phyloP scores from a whole-genome alignment of 2,888 invertebrate species.

The Glyphotaelius pellucidus region DNA sequence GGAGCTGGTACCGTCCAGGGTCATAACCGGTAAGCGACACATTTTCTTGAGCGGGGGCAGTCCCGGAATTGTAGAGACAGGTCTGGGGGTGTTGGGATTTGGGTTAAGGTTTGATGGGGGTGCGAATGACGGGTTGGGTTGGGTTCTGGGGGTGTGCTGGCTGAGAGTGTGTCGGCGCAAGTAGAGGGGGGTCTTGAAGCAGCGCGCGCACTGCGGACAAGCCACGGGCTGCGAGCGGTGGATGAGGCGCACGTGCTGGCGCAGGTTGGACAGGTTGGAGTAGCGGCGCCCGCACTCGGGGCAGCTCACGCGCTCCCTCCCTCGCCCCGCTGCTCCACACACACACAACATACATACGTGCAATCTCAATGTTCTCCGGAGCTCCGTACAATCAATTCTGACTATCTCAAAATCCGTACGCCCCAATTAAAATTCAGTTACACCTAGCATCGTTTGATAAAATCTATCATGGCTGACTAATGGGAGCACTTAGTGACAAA shows the following conservation, averaged over 20 bases:
- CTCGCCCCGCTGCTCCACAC: slow-evolving; percentile 68
- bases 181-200: slow-evolving; percentile 87
- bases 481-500: not conserved
- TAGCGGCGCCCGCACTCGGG: slow-evolving; percentile 84
- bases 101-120: not conserved
- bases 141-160: slow-evolving; percentile 74
- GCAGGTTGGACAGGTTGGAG: slow-evolving; percentile 85
- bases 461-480: not conserved
- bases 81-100: not conserved
- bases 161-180: slow-evolving; percentile 86
- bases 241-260: slow-evolving; percentile 86
- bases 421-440: slow-evolving; percentile 17
- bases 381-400: not conserved
- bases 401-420: not conserved
- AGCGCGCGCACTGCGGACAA: slow-evolving; percentile 84
- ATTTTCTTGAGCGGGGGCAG: slow-evolving; percentile 24
- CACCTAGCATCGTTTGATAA: not conserved
- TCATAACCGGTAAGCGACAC: slow-evolving; percentile 29
- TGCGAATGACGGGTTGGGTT: not conserved
- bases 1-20: slow-evolving; percentile 16
- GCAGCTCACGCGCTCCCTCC: slow-evolving; percentile 76
- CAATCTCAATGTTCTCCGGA: slow-evolving; percentile 46
- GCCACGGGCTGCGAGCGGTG: slow-evolving; percentile 84
- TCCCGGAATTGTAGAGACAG: not conserved
- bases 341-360: slow-evolving; percentile 64